Conservation (phyloP, 2,888 invertebrate genomes). For the Autographa pulchrina region DNA sequence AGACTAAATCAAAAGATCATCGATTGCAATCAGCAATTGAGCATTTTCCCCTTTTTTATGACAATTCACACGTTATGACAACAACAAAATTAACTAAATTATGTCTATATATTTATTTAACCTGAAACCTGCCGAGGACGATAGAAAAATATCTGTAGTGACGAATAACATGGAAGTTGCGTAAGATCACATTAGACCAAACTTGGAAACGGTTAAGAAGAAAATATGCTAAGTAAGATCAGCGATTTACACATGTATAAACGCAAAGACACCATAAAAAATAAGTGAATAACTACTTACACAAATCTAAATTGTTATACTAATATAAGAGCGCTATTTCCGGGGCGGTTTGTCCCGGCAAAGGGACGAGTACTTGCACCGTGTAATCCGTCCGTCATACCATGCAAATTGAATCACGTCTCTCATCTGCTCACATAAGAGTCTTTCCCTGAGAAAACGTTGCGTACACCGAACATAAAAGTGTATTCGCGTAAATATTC, state of each 20-base stretch:
- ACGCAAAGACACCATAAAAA: slow-evolving; percentile 13
- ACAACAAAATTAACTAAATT: too few relatives aligned
- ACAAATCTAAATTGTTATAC: slow-evolving; percentile 59
- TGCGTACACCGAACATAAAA: slow-evolving; percentile 60
- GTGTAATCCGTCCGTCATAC: slow-evolving; percentile 84
- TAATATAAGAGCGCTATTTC: slow-evolving; percentile 59
- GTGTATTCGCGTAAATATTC: slow-evolving; percentile 41
- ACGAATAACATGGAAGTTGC: too few relatives aligned
- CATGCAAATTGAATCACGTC: slow-evolving; percentile 88
- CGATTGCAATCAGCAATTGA: too few relatives aligned
- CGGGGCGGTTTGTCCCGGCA: slow-evolving; percentile 64
- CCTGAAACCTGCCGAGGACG: too few relatives aligned
- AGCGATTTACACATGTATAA: neutral
- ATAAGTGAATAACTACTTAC: slow-evolving; percentile 28
- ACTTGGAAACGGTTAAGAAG: too few relatives aligned
- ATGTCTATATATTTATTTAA: too few relatives aligned
- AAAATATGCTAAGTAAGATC: neutral
- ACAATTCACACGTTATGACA: too few relatives aligned
- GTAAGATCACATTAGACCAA: too few relatives aligned
- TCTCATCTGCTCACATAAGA: slow-evolving; percentile 80
- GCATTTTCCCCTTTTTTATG: too few relatives aligned
- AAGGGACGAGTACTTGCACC: slow-evolving; percentile 69
- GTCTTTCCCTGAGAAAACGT: slow-evolving; percentile 69
- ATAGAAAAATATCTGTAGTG: too few relatives aligned
- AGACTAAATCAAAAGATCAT: too few relatives aligned